Evolutionary conservation across 2,888 invertebrate species (phyloP).

Genomic region (Agrotis exclamationis): DNA sequence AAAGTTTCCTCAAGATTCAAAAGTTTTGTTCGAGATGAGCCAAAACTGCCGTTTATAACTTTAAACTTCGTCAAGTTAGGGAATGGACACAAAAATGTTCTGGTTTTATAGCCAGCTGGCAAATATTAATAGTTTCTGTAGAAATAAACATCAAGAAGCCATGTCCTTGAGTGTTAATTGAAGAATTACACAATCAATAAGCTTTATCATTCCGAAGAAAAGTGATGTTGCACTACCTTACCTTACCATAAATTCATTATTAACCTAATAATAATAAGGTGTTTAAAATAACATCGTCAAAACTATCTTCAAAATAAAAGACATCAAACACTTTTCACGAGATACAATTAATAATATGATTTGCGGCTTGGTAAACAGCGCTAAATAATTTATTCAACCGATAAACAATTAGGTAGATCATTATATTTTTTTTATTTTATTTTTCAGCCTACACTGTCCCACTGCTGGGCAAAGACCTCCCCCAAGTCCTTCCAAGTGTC

Average conservation of each 20-base stretch:
- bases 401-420: background rate
- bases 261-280: no score
- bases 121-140: background rate
- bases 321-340: background rate
- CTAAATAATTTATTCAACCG: background rate
- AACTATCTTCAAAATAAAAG: no score
- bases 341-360: no score
- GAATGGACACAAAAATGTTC: conserved; percentile 5
- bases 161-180: no score
- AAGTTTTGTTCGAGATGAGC: conserved; percentile 33
- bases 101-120: background rate
- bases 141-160: background rate
- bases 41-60: conserved; percentile 26
- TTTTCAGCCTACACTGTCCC: no score
- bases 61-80: conserved; percentile 14
- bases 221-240: background rate
- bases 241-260: background rate
- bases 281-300: no score
- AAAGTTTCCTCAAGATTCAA: conserved; percentile 30
- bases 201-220: background rate
- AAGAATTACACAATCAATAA: conserved; percentile 1
- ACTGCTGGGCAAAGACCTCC: no score
- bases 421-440: no score
- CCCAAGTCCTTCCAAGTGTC: no score
- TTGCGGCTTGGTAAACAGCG: no score